Conservation (phyloP, 2,113 vertebrate genomes). For the Micronycteris hirsuta region DNA sequence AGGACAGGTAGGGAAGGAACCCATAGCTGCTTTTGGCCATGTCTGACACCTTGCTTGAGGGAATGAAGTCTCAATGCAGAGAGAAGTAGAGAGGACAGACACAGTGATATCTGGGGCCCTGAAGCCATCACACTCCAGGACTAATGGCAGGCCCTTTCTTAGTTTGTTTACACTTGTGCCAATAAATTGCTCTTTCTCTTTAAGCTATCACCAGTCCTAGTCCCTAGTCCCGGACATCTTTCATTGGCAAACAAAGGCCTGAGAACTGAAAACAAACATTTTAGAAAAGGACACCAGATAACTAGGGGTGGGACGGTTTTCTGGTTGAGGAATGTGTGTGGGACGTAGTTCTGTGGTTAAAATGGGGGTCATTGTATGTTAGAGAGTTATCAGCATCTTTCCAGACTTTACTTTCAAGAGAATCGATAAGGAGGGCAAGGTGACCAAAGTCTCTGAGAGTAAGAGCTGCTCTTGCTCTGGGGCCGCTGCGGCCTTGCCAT, state of each 20-base stretch:
- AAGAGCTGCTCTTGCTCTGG: neutral
- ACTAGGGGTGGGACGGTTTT: neutral
- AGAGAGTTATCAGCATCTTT: neutral
- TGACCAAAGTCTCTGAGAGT: neutral
- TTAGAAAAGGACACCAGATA: constrained; percentile 9
- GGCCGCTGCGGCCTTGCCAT: neutral
- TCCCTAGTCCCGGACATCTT: neutral
- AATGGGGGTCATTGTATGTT: neutral
- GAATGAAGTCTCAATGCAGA: neutral
- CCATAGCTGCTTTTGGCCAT: neutral
- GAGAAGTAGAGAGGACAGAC: neutral
- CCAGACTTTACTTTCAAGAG: constrained; percentile 11
- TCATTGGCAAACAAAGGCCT: constrained; percentile 2
- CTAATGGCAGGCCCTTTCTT: neutral
- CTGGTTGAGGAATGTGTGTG: neutral
- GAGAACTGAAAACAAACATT: constrained; percentile 40
- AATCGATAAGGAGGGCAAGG: neutral
- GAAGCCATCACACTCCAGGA: neutral
- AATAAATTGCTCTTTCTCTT: neutral
- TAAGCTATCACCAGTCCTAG: neutral
- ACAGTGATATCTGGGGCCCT: neutral
- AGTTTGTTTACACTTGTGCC: neutral
- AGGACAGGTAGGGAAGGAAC: neutral
- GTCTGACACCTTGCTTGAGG: neutral
- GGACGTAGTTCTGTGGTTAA: neutral